These are phyloP conservation scores for Phoxinus dragarum DNA, from an alignment of 2,797 vertebrate species.

Conservation along the genomic window DNA sequence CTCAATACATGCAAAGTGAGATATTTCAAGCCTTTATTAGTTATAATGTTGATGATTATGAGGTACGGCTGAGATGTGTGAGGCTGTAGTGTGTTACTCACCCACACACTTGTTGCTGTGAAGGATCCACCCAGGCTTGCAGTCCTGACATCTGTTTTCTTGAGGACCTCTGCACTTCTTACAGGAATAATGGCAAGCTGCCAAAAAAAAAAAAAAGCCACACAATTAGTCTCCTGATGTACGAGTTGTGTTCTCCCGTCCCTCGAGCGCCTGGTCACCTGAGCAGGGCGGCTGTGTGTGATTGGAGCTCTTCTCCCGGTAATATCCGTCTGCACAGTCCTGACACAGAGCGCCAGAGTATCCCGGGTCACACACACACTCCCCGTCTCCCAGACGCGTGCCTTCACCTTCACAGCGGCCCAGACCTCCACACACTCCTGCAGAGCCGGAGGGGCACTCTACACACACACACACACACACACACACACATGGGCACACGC, in stretches of 20 bases:
- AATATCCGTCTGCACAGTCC: conserved; percentile 92
- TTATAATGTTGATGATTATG: too few relatives aligned
- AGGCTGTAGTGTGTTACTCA: conserved; percentile 70
- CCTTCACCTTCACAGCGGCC: conserved; percentile 90
- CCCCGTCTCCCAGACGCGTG: conserved; percentile 89
- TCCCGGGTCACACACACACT: conserved; percentile 90
- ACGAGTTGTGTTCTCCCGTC: not conserved
- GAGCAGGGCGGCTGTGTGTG: conserved; percentile 81
- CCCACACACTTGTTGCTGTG: conserved; percentile 94
- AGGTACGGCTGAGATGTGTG: too few relatives aligned
- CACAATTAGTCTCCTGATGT: not conserved
- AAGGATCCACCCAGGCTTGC: conserved; percentile 92
- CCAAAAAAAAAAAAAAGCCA: not conserved
- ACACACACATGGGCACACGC: not conserved
- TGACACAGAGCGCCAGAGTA: conserved; percentile 89
- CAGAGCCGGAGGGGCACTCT: conserved; percentile 78
- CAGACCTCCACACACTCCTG: conserved; percentile 79
- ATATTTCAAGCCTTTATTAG: too few relatives aligned
- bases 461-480: conserved; percentile 23
- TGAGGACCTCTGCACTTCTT: conserved; percentile 89
- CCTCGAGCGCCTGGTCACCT: conserved; percentile 63
- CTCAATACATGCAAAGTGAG: too few relatives aligned
- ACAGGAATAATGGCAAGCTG: conserved; percentile 91
- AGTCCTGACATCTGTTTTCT: conserved; percentile 89
- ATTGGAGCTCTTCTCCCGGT: conserved; percentile 86